These are phyloP conservation scores for Elysia chlorotica DNA, from an alignment of 1,140 invertebrate species.

Conservation along the genomic window DNA sequence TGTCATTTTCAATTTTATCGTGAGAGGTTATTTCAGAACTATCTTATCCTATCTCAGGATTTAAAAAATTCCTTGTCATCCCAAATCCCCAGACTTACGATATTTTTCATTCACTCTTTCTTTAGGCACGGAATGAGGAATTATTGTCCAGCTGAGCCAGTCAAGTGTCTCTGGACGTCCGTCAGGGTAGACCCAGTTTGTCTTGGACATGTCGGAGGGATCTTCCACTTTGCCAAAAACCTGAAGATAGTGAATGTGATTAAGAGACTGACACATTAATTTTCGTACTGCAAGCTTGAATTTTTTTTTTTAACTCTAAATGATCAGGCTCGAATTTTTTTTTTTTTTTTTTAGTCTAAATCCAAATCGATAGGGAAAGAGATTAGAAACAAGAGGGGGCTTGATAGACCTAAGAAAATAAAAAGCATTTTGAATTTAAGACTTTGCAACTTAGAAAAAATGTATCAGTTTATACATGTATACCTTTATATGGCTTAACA, in stretches of 20 bases:
- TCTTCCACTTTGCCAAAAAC: not conserved
- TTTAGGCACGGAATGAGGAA: slow-evolving; percentile 25
- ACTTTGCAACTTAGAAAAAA: not conserved
- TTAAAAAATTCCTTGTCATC: no score
- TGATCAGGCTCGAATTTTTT: no score
- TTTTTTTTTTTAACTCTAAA: no score
- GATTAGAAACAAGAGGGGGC: not conserved
- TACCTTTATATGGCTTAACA: not conserved
- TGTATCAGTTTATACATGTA: not conserved
- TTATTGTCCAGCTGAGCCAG: slow-evolving; percentile 21
- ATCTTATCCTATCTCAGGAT: no score
- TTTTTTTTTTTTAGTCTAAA: no score
- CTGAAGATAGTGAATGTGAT: no score
- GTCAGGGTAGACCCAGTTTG: slow-evolving; percentile 6
- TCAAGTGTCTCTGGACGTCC: not conserved
- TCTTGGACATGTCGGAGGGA: not conserved
- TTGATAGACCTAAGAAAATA: no score
- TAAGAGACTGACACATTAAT: no score
- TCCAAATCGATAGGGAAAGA: not conserved
- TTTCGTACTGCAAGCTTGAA: no score
- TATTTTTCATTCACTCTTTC: slow-evolving; percentile 32
- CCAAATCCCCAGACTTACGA: slow-evolving; percentile 20
- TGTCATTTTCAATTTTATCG: no score
- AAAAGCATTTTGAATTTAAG: no score
- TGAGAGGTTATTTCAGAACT: no score